Evolutionary conservation across 2,113 vertebrate species (phyloP), one percentile per base, ranked within the genome.

Genomic region (Oreotrochilus melanogaster): DNA sequence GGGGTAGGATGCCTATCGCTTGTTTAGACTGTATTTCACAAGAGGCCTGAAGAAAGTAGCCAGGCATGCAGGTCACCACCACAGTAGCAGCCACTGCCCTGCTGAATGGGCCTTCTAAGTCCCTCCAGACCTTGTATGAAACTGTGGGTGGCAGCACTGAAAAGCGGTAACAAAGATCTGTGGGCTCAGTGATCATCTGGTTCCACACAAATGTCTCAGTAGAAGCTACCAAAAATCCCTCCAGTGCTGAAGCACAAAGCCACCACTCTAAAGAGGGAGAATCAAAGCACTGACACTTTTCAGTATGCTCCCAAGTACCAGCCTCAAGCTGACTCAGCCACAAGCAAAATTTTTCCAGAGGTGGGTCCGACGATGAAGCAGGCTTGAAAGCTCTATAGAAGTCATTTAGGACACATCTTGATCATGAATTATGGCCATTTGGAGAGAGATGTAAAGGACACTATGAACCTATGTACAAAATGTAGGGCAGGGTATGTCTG

Each of bases 391-490:
- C 6, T 48, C 60, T 85, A 23, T 43, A 74, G 54, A 21, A 30
- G 7, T 57, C 7, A 15, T 31, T 30, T 76, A 25, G 53, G 48
- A 72, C 14, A 70, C 23, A 56, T 39, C 35, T 51, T 73, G n/a
- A 11, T 65, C 42, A n/a, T 4, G 5, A 11, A 78, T 27, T n/a
- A 31, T 7, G 27, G 18, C 22, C 30, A 39, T 21, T 57, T 70
- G 27, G 33, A 81, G 39, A 60, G 14, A 80, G 51, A 27, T 9
- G 1, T 10, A 56, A 65, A 18, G 50, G 28, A 58, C 18, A 11
- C 42, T 21, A 10, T 0, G 0, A 78, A 73, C 27, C 27, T 57
- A 23, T 3, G 4, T 7, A 7, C 1, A 39, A 43, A 71, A 7
- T 17, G 9, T 31, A 67, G 62, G 42, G 6, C 18, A 76, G 24